A percentile compares a stretch with the other conserved stretches of the same genome.
phyloP scores from a whole-genome alignment of 2,113 vertebrate genomes.

The Halcyon malimbica region DNA sequence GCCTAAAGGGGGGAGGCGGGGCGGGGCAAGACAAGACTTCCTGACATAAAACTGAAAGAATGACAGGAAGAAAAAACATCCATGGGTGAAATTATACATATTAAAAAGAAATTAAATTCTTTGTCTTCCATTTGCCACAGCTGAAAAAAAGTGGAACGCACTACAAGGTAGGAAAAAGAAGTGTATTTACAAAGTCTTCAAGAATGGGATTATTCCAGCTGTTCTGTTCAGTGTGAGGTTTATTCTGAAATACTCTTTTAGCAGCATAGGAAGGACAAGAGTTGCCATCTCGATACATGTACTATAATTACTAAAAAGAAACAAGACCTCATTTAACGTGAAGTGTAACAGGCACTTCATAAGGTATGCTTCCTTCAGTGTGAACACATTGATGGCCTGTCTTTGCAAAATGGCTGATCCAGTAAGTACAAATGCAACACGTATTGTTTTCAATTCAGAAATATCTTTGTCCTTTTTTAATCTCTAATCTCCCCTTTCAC shows the following conservation, averaged over 20 bases:
- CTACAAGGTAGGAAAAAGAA: not conserved
- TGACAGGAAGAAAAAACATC: not conserved
- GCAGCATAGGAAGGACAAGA: not conserved
- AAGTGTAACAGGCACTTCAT: not conserved
- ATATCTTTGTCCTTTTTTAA: not conserved
- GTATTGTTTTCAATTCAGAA: not conserved
- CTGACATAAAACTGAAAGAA: not conserved
- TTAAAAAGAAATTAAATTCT: not conserved
- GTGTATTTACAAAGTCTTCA: not conserved
- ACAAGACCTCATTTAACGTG: not conserved
- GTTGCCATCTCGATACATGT: not conserved
- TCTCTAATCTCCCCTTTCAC: slow-evolving; percentile 15
- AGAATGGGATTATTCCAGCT: not conserved
- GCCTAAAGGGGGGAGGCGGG: not conserved
- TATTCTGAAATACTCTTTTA: not conserved
- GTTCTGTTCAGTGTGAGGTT: not conserved
- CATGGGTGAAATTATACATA: not conserved
- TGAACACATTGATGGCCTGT: not conserved
- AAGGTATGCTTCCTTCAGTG: not conserved
- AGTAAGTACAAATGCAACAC: not conserved
- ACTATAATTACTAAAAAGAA: not conserved
- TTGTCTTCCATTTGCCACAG: not conserved
- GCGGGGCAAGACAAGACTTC: not conserved
- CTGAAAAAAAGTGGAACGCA: not conserved
- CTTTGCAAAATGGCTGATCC: not conserved